phyloP scores from a whole-genome alignment of 2,888 invertebrate species.

The Andrena haemorrhoa region DNA sequence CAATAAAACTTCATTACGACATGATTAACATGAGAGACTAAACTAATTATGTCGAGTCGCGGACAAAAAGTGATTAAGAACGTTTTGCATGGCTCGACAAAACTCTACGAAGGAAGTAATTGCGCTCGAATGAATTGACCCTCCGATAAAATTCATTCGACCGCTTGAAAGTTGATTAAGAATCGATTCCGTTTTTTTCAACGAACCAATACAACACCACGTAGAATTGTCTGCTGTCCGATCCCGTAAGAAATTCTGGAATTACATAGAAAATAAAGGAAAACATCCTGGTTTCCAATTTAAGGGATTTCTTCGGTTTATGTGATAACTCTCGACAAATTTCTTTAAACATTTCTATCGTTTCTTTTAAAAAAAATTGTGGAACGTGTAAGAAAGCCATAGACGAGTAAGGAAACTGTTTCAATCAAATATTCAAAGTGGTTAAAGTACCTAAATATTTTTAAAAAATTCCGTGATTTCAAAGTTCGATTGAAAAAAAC shows the following conservation, averaged over 20 bases:
- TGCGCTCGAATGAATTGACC: constrained; percentile 38
- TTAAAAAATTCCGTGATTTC: too few relatives aligned
- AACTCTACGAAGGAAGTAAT: constrained; percentile 40
- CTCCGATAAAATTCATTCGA: constrained; percentile 33
- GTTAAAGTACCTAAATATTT: too few relatives aligned
- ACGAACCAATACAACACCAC: constrained; percentile 12
- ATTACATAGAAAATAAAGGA: background rate
- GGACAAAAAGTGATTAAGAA: constrained; percentile 36
- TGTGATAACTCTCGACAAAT: too few relatives aligned
- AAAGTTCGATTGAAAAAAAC: too few relatives aligned
- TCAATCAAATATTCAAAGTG: too few relatives aligned
- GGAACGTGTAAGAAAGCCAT: too few relatives aligned
- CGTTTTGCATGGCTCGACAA: constrained; percentile 30
- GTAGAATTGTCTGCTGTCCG: constrained; percentile 15
- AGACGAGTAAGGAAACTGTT: too few relatives aligned
- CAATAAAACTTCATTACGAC: background rate
- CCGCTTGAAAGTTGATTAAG: constrained; percentile 47
- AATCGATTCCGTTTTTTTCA: constrained; percentile 45
- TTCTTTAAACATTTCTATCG: too few relatives aligned
- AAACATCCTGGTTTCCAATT: background rate
- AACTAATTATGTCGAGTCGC: constrained; percentile 8
- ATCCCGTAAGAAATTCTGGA: constrained; percentile 11
- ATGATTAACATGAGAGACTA: background rate
- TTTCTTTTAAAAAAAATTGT: too few relatives aligned
- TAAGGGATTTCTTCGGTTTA: too few relatives aligned